These are phyloP conservation scores for Belgica antarctica DNA, from an alignment of 2,888 invertebrate species.

Conservation along the genomic window DNA sequence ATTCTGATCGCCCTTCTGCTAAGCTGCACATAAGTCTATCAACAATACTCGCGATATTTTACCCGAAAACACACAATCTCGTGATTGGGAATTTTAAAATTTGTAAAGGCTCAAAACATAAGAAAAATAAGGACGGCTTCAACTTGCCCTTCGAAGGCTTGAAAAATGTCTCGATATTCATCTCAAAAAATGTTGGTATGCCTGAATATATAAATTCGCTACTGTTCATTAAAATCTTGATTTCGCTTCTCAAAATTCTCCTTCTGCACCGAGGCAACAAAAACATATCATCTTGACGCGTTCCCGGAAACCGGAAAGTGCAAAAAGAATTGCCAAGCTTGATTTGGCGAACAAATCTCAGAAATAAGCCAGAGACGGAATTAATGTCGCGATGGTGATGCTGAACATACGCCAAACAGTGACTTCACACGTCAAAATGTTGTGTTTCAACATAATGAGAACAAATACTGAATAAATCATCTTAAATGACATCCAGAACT, in stretches of 20 bases:
- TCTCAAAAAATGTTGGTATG: neutral
- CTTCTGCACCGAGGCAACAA: too few species aligned
- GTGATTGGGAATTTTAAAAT: constrained; percentile 8
- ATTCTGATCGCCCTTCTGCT: constrained; percentile 7
- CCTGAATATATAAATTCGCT: constrained; percentile 14
- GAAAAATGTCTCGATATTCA: neutral
- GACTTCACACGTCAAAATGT: constrained; percentile 1
- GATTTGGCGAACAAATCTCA: constrained; percentile 3
- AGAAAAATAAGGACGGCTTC: neutral
- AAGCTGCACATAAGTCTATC: neutral
- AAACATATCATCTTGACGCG: neutral
- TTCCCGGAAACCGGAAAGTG: neutral
- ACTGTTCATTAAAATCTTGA: constrained; percentile 20
- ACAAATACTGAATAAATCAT: constrained; percentile 12
- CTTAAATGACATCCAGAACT: neutral
- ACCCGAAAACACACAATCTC: neutral
- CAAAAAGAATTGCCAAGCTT: too few species aligned
- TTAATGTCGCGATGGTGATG: neutral
- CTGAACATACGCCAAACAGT: neutral
- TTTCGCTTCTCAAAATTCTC: neutral
- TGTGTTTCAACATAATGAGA: neutral
- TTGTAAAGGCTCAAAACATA: constrained; percentile 8
- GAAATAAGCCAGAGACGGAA: neutral
- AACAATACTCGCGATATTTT: constrained; percentile 10
- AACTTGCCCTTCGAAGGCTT: neutral